These are phyloP conservation scores for Cottoperca gobio DNA, from an alignment of 2,797 vertebrate genomes.

Conservation along the genomic window DNA sequence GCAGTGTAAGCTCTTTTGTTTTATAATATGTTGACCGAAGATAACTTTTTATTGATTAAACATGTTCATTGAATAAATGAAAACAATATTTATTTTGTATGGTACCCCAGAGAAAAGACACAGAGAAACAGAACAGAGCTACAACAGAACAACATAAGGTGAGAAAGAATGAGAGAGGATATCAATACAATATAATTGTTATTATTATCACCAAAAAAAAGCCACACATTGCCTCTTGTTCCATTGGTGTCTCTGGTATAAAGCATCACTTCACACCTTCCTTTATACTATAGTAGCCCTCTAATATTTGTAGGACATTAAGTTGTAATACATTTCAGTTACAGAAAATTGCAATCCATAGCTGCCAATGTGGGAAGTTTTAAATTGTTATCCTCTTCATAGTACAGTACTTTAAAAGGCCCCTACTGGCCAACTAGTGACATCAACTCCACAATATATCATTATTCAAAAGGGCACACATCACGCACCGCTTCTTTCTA, in stretches of 20 bases:
- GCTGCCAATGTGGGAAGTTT: not conserved
- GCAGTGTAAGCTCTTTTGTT: slow-evolving; percentile 24
- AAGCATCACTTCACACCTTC: not conserved
- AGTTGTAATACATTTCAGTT: not conserved
- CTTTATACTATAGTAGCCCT: not conserved
- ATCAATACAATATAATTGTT: not conserved
- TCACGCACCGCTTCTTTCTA: slow-evolving; percentile 9
- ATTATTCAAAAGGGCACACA: slow-evolving; percentile 12
- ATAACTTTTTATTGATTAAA: slow-evolving; percentile 36
- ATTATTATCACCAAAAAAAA: not conserved
- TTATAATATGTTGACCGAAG: slow-evolving; percentile 8
- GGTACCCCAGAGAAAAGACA: not conserved
- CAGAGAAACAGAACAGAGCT: not conserved
- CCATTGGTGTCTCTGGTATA: not conserved
- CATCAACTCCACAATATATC: slow-evolving; percentile 4
- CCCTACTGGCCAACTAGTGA: not conserved
- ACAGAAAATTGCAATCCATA: not conserved
- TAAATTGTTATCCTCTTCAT: not conserved
- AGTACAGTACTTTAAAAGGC: not conserved
- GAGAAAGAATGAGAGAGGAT: not conserved
- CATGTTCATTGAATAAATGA: slow-evolving; percentile 18
- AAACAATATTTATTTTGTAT: not conserved
- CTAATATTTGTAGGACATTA: not conserved
- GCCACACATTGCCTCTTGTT: not conserved
- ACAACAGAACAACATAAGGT: not conserved